Percentiles rank a stretch among this genome's conserved stretches.
Conservation (phyloP, 2,888 invertebrate genomes). For the Amiota minor region DNA sequence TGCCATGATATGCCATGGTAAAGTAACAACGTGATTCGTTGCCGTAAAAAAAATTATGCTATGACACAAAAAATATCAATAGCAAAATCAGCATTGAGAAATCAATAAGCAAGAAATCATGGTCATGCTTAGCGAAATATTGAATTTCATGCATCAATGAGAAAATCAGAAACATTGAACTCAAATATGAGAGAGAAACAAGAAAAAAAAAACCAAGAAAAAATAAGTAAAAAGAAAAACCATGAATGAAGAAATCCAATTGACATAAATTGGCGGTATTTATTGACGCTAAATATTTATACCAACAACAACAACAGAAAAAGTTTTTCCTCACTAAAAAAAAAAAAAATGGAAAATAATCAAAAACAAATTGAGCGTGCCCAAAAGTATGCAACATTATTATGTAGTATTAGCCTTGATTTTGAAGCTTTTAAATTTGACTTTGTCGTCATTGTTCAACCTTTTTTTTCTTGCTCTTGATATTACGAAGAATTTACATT, state of each 20-base stretch:
- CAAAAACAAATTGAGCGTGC: neutral
- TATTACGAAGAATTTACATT: conserved; percentile 16
- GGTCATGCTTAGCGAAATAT: conserved; percentile 44
- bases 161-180: conserved; percentile 31
- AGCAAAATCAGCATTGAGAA: conserved; percentile 28
- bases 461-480: neutral
- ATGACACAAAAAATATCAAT: conserved; percentile 50
- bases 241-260: conserved; percentile 56
- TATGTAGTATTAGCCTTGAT: neutral
- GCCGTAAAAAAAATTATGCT: conserved; percentile 47
- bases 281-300: conserved; percentile 30
- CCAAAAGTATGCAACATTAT: conserved; percentile 11
- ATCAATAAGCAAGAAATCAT: conserved; percentile 10
- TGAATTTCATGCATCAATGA: conserved; percentile 62
- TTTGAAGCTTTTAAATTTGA: conserved; percentile 1
- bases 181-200: conserved; percentile 25
- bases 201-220: conserved; percentile 29
- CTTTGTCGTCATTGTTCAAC: conserved; percentile 6
- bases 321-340: neutral
- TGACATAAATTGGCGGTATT: conserved; percentile 55
- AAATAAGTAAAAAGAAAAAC: conserved; percentile 40
- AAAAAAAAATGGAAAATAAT: neutral
- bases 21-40: too few species aligned
- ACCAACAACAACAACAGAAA: neutral
- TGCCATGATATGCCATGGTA: too few species aligned